phyloP scores from a whole-genome alignment of 2,113 vertebrate species.

The Melozone crissalis region DNA sequence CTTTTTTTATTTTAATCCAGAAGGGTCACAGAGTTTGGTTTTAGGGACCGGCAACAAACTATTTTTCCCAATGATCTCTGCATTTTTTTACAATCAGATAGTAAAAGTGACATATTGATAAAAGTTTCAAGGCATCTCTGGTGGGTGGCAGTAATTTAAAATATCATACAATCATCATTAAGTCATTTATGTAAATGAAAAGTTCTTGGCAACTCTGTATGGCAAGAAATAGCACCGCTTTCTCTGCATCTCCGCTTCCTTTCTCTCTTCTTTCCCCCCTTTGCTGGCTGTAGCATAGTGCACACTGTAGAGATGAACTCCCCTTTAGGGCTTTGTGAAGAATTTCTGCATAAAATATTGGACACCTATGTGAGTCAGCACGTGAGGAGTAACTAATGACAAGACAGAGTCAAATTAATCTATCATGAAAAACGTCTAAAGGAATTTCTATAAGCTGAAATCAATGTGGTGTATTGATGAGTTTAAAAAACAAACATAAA shows the following conservation, averaged over 20 bases:
- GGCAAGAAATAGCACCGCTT: conserved; percentile 3
- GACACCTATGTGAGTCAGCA: neutral
- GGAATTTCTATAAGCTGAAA: neutral
- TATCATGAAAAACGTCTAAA: neutral
- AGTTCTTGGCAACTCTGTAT: conserved; percentile 24
- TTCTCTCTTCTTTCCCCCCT: neutral
- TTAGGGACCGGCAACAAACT: neutral
- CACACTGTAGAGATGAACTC: neutral
- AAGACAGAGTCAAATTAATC: neutral
- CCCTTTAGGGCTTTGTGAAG: neutral
- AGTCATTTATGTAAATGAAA: conserved; percentile 62
- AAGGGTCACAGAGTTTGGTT: conserved; percentile 8
- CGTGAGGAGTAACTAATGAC: neutral
- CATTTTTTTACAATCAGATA: conserved; percentile 19
- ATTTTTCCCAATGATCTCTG: neutral
- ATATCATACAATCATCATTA: conserved; percentile 57
- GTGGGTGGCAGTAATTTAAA: conserved; percentile 55
- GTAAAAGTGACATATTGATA: conserved; percentile 36
- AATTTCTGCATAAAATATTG: neutral
- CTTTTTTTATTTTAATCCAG: neutral
- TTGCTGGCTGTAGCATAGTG: neutral
- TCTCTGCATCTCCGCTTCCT: neutral
- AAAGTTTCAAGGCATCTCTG: conserved; percentile 37
- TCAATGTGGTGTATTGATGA: neutral
- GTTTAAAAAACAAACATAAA: neutral